Evolutionary conservation across 1,140 invertebrate genomes (phyloP).

Genomic region (Pogonognathellus flavescens): DNA sequence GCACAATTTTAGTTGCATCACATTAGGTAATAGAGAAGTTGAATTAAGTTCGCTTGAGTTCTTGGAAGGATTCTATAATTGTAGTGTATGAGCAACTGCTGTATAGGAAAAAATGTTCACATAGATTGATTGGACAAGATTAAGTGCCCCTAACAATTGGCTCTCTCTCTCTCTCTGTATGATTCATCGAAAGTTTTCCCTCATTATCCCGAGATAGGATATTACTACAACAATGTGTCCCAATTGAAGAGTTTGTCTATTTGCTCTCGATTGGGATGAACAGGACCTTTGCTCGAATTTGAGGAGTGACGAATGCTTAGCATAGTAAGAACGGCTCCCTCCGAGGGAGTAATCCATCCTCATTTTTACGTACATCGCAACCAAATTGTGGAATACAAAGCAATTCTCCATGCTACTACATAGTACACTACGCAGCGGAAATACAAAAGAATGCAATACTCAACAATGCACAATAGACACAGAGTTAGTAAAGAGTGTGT

Average conservation of each 20-base stretch:
- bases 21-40: too few relatives aligned
- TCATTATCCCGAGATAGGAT: neutral
- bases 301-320: conserved; percentile 47
- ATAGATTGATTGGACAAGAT: conserved; percentile 9
- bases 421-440: conserved; percentile 1
- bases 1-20: too few relatives aligned
- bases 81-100: too few relatives aligned
- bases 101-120: neutral
- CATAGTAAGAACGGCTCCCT: conserved; percentile 21
- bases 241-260: conserved; percentile 31
- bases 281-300: conserved; percentile 35
- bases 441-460: conserved; percentile 35
- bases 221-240: neutral
- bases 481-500: neutral
- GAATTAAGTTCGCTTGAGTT: too few relatives aligned
- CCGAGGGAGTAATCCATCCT: conserved; percentile 58
- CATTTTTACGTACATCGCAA: conserved; percentile 48
- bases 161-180: neutral
- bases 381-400: conserved; percentile 46
- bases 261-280: conserved; percentile 29
- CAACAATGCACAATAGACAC: neutral
- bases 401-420: conserved; percentile 42
- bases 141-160: neutral
- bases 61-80: too few relatives aligned
- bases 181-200: conserved; percentile 27